phyloP scores from a whole-genome alignment of 2,797 vertebrate genomes.

The Fratercula arctica region DNA sequence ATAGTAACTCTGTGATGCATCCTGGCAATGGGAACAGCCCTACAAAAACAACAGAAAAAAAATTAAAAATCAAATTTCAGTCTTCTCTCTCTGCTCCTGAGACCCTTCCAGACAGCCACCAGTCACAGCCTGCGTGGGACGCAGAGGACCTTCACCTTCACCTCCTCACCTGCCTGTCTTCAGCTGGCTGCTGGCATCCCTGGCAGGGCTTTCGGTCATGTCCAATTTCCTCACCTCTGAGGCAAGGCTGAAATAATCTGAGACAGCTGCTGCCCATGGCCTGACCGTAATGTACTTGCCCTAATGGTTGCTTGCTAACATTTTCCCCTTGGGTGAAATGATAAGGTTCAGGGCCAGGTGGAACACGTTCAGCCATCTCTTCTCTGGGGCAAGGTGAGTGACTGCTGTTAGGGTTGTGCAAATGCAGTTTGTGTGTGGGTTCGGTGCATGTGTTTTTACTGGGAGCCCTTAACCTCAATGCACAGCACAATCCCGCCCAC shows the following conservation, averaged over 20 bases:
- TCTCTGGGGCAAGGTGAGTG: background rate
- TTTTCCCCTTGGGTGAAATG: constrained; percentile 48
- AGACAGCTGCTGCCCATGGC: constrained; percentile 49
- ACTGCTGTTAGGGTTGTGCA: background rate
- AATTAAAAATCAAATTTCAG: background rate
- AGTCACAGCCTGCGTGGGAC: background rate
- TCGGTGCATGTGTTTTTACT: background rate
- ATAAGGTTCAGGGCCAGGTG: constrained; percentile 6
- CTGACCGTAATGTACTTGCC: background rate
- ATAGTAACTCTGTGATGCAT: background rate
- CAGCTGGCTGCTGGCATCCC: background rate
- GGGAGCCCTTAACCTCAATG: constrained; percentile 28
- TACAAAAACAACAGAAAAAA: background rate
- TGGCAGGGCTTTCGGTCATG: background rate
- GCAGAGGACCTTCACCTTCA: background rate
- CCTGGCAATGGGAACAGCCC: background rate
- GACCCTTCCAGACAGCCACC: background rate
- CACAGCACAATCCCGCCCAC: background rate
- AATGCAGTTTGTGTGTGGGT: constrained; percentile 42
- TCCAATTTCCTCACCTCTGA: background rate
- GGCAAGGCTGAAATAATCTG: background rate
- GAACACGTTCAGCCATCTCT: background rate
- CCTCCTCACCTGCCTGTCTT: background rate
- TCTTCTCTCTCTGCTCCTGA: background rate
- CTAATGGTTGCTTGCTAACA: constrained; percentile 47